Conservation (phyloP, 1,140 invertebrate species). For the Heliconius eleuchia region DNA sequence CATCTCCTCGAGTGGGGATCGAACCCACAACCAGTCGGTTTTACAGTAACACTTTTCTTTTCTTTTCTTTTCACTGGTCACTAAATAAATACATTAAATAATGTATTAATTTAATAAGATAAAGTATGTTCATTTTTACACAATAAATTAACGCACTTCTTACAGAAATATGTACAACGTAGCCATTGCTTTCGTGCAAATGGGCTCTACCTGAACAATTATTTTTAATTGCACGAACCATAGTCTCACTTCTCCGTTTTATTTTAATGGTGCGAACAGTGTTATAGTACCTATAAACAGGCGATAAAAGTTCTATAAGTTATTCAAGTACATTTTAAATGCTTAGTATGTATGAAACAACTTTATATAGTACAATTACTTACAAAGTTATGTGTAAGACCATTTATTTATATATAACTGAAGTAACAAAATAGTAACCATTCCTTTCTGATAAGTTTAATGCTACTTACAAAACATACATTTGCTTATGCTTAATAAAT, state of each 20-base stretch:
- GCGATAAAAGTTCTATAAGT: background rate
- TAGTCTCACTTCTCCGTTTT: conserved; percentile 27
- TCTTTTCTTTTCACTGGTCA: no score
- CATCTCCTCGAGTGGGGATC: no score
- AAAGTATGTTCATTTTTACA: background rate
- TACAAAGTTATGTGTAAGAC: background rate
- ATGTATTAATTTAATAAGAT: no score
- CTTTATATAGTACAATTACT: background rate
- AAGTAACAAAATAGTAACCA: no score
- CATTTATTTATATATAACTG: background rate
- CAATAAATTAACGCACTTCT: background rate
- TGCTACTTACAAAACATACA: no score
- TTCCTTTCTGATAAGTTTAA: no score
- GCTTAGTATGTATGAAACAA: background rate
- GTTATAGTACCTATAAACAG: conserved; percentile 1
- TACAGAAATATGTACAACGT: conserved; percentile 11
- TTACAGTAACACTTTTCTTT: no score
- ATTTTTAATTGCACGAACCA: conserved; percentile 44
- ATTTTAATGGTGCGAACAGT: conserved; percentile 43
- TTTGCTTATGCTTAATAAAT: no score
- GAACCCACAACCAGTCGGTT: no score
- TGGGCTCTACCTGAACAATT: conserved; percentile 39
- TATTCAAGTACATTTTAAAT: background rate
- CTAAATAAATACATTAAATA: no score
- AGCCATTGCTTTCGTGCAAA: conserved; percentile 31